phyloP scores from a whole-genome alignment of 2,888 invertebrate genomes.

The Chrysolina haemoptera region DNA sequence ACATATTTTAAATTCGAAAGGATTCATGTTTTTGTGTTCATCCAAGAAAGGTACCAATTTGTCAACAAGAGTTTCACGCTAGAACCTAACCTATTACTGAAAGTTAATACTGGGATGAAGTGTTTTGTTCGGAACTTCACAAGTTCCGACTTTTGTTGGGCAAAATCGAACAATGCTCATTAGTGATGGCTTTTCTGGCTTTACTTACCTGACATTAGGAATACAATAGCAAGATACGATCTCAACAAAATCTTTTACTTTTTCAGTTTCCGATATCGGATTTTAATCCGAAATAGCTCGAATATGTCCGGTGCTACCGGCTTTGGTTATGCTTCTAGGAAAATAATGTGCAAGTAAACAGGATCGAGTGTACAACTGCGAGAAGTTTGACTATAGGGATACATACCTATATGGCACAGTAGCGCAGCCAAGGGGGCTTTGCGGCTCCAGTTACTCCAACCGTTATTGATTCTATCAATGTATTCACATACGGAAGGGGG shows the following conservation, averaged over 20 bases:
- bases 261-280: slow-evolving; percentile 54
- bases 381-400: background rate
- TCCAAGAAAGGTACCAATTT: slow-evolving; percentile 54
- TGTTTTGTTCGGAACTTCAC: slow-evolving; percentile 58
- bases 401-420: too few relatives aligned
- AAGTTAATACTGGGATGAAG: slow-evolving; percentile 61
- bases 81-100: slow-evolving; percentile 55
- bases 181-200: slow-evolving; percentile 63
- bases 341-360: slow-evolving; percentile 14
- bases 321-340: slow-evolving; percentile 21
- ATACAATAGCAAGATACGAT: slow-evolving; percentile 51
- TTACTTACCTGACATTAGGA: slow-evolving; percentile 61
- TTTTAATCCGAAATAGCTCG: slow-evolving; percentile 45
- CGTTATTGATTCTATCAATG: too few relatives aligned
- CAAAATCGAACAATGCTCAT: slow-evolving; percentile 60
- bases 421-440: too few relatives aligned
- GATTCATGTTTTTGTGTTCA: slow-evolving; percentile 29
- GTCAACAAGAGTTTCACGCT: slow-evolving; percentile 56
- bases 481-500: too few relatives aligned
- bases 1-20: slow-evolving; percentile 15
- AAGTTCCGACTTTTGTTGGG: slow-evolving; percentile 53
- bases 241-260: slow-evolving; percentile 52
- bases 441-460: too few relatives aligned
- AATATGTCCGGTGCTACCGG: slow-evolving; percentile 13
- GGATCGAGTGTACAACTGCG: background rate